Percentiles rank a stretch among this genome's conserved stretches.
phyloP scores from a whole-genome alignment of 1,140 invertebrate species.

The Bombus breviceps region DNA sequence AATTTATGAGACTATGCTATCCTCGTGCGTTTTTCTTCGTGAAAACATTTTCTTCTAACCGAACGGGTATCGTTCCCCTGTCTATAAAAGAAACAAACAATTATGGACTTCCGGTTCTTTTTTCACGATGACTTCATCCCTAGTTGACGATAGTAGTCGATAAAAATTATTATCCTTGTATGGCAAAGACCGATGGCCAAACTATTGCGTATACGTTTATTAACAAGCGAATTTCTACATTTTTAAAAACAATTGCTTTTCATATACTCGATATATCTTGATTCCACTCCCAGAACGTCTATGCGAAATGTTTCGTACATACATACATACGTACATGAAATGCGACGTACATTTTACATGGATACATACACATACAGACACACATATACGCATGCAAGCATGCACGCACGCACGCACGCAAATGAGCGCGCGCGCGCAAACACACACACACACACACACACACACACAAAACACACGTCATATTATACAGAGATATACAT shows the following conservation, averaged over 20 bases:
- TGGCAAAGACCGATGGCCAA: constrained; percentile 34
- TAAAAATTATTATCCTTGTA: constrained; percentile 14
- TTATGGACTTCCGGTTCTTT: constrained; percentile 31
- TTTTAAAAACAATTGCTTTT: constrained; percentile 43
- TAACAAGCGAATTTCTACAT: constrained; percentile 53
- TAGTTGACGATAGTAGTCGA: constrained; percentile 9
- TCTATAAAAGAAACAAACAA: neutral
- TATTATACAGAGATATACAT: neutral
- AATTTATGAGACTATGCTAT: constrained; percentile 35
- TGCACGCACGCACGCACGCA: constrained; percentile 32
- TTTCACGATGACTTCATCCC: constrained; percentile 20
- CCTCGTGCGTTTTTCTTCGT: constrained; percentile 10
- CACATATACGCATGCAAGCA: constrained; percentile 15
- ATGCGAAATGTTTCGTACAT: constrained; percentile 64
- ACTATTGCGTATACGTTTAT: constrained; percentile 39
- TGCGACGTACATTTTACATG: constrained; percentile 29
- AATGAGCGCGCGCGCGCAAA: neutral
- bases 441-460: neutral
- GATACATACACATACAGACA: neutral
- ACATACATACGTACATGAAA: constrained; percentile 37
- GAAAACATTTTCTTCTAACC: constrained; percentile 16
- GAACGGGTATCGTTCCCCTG: constrained; percentile 15
- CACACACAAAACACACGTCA: neutral
- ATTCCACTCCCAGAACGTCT: constrained; percentile 55
- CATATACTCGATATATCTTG: constrained; percentile 27